Base-by-base conservation (phyloP, 2,888 invertebrate genomes). In the Xestoiulus laeticollis region DNA sequence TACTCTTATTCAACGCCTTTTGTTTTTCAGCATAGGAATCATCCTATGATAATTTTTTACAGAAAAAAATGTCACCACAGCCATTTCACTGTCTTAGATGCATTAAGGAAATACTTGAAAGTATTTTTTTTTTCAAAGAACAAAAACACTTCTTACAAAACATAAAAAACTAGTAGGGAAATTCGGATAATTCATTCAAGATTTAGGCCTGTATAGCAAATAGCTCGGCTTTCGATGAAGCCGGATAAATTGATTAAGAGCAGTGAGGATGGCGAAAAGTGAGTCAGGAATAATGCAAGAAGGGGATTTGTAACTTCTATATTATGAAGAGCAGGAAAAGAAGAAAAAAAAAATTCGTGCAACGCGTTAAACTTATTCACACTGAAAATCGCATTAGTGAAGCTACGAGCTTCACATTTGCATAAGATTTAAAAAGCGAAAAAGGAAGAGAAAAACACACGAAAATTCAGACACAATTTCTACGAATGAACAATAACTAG, bases 331-430 rank as follows among this genome's bases (percentile, higher is more conserved):
- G 30, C 30, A 38, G 30, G 30, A 30, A 32, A 30, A 78, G 22
- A 78, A 78, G 30, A 78, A 30, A 32, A 30, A 78, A 68, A 78
- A 78, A 78, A 32, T 78, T 32, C 30, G 30, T 16, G 14, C 78
- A 78, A 22, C 5, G 68, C 22, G 68, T 68, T 68, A 68, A 78
- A 78, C 78, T 78, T 78, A 78, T 30, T 78, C 78, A 78, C 78
- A 78, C 78, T 78, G 78, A 78, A 78, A 78, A 78, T 78, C 78
- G 78, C 78, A 78, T 78, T 78, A 78, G 78, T 78, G 78, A 26
- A 78, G 30, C 30, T 78, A 78, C 16, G 16, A 78, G 26, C 78
- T 78, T 78, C 30, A 14, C 78, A 78, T 78, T 78, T 78, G 78
- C 78, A 78, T 78, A 16, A 78, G 78, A 78, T 78, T 78, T 78